Conservation (phyloP, 2,797 vertebrate species). For the Caiman crocodilus region DNA sequence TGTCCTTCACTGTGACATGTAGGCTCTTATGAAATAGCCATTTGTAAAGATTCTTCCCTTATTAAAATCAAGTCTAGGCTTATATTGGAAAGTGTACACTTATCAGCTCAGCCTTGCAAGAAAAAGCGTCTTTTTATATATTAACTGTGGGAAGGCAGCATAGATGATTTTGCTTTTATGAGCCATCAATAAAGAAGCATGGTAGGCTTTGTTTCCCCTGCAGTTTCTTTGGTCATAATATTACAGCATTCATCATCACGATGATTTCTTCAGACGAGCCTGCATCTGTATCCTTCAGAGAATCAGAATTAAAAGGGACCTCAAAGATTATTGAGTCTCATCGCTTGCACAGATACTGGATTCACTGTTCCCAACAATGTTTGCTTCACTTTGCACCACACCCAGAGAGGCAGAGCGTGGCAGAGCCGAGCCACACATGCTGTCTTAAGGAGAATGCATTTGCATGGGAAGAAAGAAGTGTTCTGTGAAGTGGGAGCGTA, state of each 20-base stretch:
- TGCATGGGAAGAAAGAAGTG: slow-evolving; percentile 6
- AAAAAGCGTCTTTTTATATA: background rate
- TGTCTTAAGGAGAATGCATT: background rate
- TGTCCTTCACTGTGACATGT: background rate
- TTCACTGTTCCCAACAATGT: too few species aligned
- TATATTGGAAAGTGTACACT: background rate
- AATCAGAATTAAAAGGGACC: too few species aligned
- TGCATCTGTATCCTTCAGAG: background rate
- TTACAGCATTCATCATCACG: background rate
- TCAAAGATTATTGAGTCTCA: too few species aligned
- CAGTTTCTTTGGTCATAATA: slow-evolving; percentile 23
- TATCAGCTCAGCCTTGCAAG: background rate
- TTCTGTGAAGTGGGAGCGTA: background rate
- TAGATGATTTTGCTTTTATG: slow-evolving; percentile 43
- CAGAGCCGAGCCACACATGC: background rate
- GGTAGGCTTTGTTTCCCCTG: slow-evolving; percentile 12
- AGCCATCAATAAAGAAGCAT: slow-evolving; percentile 59
- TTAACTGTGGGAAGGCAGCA: background rate
- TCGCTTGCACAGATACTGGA: too few species aligned
- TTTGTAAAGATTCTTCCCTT: slow-evolving; percentile 2
- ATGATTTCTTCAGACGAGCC: background rate
- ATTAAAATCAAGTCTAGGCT: slow-evolving; percentile 1
- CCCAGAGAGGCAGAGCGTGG: background rate
- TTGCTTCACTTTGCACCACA: background rate
- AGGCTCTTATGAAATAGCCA: background rate